Base-by-base conservation (phyloP, 2,797 vertebrate species). In the Lepilemur ruficaudatus region DNA sequence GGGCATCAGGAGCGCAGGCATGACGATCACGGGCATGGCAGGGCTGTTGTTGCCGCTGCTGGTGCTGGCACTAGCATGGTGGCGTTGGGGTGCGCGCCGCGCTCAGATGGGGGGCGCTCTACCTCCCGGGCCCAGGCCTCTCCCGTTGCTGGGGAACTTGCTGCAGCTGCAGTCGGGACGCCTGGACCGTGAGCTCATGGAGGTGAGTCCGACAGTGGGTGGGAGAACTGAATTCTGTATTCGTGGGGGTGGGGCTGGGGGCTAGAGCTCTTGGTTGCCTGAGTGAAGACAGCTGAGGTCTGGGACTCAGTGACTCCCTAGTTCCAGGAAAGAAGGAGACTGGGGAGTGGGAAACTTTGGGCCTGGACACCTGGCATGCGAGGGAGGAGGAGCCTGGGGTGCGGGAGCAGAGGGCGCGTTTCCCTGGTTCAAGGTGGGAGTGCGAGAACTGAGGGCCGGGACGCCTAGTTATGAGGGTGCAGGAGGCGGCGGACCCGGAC, bases 131-230 rank as follows among this genome's bases (percentile, higher is more conserved):
- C 92, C 96, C 3, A 35, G 0, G 0, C 95, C 69, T 0, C 83
- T 96, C 6, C 86, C 70, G 0, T 9, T 94, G 25, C 80, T 96
- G 4, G 89, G 94, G 38, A 95, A 89, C 50, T 43, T 96, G 70
- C 86, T 83, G 67, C 94, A 84, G 79, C 86, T 96, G 12, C n/a
- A 90, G 38, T 67, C 69, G 0, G 23, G 92, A 57, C 55, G 30
- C 4, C 25, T 83, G 89, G 70, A 48, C 75, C 7, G 0, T 5
- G 35, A 41, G 0, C 80, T 97, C 65, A 32, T 73, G 82, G 83
- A 95, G 91, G 91, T 72, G 92, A 32, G 52, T 20, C 35, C 0
- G 0, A 11, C 30, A 32, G 38, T 23, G n/a, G 38, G 43, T 23
- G 22, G 35, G 20, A 23, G 22, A 23, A 25, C 23, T 43, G 61